These are phyloP conservation scores for Schizopygopsis malacanthus DNA, from an alignment of 2,797 vertebrate genomes.

Conservation along the genomic window DNA sequence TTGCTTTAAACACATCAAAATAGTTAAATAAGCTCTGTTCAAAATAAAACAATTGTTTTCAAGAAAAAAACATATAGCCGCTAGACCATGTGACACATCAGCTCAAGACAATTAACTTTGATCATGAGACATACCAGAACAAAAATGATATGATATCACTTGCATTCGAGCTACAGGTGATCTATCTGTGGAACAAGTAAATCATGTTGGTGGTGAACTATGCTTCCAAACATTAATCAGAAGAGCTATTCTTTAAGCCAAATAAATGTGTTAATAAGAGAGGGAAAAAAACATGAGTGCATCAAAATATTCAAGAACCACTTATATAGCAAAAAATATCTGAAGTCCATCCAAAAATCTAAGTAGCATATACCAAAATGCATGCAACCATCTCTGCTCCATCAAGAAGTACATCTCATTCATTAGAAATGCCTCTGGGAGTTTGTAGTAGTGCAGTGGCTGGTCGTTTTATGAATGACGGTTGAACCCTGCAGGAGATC, in stretches of 20 bases:
- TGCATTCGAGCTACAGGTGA: not conserved
- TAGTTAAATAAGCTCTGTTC: too few relatives aligned
- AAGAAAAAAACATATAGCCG: too few relatives aligned
- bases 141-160: not conserved
- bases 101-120: not conserved
- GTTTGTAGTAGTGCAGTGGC: not conserved
- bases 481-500: constrained; percentile 29
- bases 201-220: not conserved
- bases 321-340: not conserved
- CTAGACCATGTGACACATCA: too few relatives aligned
- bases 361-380: not conserved
- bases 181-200: not conserved
- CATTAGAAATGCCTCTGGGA: not conserved
- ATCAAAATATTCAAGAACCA: not conserved
- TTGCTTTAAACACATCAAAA: too few relatives aligned
- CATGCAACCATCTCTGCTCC: not conserved
- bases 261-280: not conserved
- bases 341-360: not conserved
- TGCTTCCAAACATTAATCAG: not conserved
- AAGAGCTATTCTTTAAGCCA: not conserved
- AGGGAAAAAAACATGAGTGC: not conserved
- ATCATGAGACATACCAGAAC: not conserved
- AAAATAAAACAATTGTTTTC: too few relatives aligned
- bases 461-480: constrained; percentile 43
- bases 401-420: constrained; percentile 7